Conservation (phyloP, 2,113 vertebrate species). For the Phrynocephalus versicolor region DNA sequence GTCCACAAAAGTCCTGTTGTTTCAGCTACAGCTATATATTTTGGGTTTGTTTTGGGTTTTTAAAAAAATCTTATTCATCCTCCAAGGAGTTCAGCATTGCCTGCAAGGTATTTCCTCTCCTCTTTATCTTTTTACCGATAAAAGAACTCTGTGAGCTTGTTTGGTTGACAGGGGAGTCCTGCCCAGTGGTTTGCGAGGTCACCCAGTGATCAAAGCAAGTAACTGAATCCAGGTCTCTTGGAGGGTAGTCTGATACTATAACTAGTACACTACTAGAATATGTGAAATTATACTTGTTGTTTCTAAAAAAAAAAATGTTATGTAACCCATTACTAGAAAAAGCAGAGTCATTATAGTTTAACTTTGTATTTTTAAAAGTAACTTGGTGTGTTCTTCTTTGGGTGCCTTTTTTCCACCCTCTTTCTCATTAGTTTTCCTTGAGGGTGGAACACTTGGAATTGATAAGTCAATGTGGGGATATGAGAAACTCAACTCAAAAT, state of each 20-base stretch:
- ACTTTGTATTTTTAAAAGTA: no score
- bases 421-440: no score
- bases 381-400: no score
- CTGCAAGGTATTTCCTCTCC: background rate
- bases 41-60: background rate
- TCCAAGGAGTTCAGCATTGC: background rate
- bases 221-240: no score
- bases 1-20: background rate
- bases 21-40: background rate
- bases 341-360: no score
- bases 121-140: background rate
- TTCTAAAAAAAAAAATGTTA: no score
- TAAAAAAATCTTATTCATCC: background rate
- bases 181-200: background rate
- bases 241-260: background rate
- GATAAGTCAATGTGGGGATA: no score
- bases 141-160: background rate
- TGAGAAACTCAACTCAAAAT: no score
- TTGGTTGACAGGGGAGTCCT: background rate
- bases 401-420: no score
- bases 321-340: no score
- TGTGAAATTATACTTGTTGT: no score
- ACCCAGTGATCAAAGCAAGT: background rate
- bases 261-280: background rate
- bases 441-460: no score